A percentile compares a stretch with the other conserved stretches of the same genome.
Evolutionary conservation across 2,113 vertebrate genomes (phyloP).

Genomic region (Odocoileus hemionus): DNA sequence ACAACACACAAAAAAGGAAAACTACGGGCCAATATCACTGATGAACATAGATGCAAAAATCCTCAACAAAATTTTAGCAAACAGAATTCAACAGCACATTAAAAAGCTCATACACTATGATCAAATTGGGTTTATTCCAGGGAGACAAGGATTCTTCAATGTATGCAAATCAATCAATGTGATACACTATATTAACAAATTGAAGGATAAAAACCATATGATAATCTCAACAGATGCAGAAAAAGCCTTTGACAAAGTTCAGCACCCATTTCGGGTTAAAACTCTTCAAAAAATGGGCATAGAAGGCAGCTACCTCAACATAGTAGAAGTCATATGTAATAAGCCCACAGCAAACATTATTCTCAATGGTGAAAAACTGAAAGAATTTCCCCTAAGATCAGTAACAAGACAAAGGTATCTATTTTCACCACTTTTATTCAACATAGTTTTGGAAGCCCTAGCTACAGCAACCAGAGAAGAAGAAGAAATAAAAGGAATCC

Average conservation of each 20-base stretch:
- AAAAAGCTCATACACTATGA: neutral
- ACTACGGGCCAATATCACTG: neutral
- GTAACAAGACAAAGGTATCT: neutral
- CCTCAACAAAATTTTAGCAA: neutral
- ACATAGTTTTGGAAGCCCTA: neutral
- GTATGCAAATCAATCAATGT: neutral
- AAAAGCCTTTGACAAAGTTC: neutral
- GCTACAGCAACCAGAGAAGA: neutral
- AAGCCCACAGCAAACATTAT: neutral
- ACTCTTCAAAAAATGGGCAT: neutral
- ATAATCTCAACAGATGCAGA: neutral
- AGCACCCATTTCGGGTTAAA: neutral
- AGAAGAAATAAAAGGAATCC: neutral
- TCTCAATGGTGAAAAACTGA: neutral
- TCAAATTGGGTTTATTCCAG: neutral
- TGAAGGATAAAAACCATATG: neutral
- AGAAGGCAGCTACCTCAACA: neutral
- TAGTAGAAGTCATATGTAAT: neutral
- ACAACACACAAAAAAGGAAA: neutral
- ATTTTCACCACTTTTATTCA: neutral
- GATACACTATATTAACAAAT: neutral
- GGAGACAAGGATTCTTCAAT: neutral
- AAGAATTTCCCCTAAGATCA: neutral
- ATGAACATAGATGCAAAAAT: neutral
- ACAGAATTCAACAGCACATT: neutral